phyloP scores from a whole-genome alignment of 2,113 vertebrate genomes.

The Austrofundulus limnaeus region DNA sequence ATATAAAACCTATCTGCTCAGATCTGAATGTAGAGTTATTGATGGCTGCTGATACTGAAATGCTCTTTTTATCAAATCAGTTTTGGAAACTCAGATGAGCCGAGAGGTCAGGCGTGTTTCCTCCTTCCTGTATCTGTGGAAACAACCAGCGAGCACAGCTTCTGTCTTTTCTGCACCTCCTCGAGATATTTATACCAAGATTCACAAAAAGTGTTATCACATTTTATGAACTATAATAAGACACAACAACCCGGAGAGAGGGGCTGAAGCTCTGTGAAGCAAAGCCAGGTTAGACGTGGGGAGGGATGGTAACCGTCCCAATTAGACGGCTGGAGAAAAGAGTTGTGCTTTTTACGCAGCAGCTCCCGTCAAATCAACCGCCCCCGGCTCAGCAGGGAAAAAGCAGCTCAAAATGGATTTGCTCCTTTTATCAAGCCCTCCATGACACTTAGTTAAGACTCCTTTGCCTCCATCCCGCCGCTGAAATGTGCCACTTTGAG shows the following conservation, averaged over 20 bases:
- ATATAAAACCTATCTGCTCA: no score
- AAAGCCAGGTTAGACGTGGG: slow-evolving; percentile 39
- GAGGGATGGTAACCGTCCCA: slow-evolving; percentile 64
- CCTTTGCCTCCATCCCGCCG: slow-evolving; percentile 59
- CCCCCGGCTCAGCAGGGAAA: slow-evolving; percentile 66
- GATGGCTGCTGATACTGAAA: background rate
- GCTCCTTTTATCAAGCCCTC: slow-evolving; percentile 71
- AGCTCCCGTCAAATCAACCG: slow-evolving; percentile 63
- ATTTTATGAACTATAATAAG: slow-evolving; percentile 29
- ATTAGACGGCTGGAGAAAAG: slow-evolving; percentile 69
- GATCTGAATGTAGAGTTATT: no score
- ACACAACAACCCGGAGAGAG: slow-evolving; percentile 49
- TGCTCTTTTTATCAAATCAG: background rate
- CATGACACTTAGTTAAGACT: slow-evolving; percentile 72
- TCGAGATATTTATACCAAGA: slow-evolving; percentile 36
- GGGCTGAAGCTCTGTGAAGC: slow-evolving; percentile 38
- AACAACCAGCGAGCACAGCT: background rate
- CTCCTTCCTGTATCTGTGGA: no score
- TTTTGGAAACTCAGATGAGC: background rate
- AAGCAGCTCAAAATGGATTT: slow-evolving; percentile 64
- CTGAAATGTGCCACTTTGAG: slow-evolving; percentile 66
- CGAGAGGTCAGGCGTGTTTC: slow-evolving; percentile 7
- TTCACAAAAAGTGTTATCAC: slow-evolving; percentile 36
- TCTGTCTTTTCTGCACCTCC: slow-evolving; percentile 22
- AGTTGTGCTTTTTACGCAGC: slow-evolving; percentile 60